These are phyloP conservation scores for Chalcis sispes DNA, from an alignment of 2,888 invertebrate species.

Conservation along the genomic window DNA sequence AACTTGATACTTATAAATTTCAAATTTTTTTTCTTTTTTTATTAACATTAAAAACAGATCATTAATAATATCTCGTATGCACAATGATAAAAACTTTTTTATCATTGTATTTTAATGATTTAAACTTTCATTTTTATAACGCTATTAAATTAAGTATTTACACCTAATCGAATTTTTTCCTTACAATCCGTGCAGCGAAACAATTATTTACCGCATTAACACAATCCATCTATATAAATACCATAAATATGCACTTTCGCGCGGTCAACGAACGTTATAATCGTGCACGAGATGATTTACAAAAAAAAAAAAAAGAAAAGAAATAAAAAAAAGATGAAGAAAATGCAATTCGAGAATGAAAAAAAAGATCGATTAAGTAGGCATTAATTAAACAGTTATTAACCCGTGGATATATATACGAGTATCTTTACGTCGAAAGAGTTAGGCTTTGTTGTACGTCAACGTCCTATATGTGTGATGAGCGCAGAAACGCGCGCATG, in stretches of 20 bases:
- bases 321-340: too few relatives aligned
- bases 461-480: conserved; percentile 74
- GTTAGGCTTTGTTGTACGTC: conserved; percentile 59
- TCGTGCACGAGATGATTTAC: conserved; percentile 34
- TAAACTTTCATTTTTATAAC: neutral
- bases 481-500: conserved; percentile 60
- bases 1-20: too few relatives aligned
- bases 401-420: conserved; percentile 21
- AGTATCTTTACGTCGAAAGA: neutral
- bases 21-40: too few relatives aligned
- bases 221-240: too few relatives aligned
- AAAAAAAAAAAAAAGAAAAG: conserved; percentile 43
- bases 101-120: neutral
- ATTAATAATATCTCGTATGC: too few relatives aligned
- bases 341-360: conserved; percentile 23
- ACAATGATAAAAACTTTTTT: neutral
- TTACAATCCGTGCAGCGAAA: too few relatives aligned
- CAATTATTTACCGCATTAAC: too few relatives aligned
- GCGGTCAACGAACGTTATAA: conserved; percentile 39
- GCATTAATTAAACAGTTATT: conserved; percentile 61
- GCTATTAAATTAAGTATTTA: too few relatives aligned
- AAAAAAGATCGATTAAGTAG: conserved; percentile 18
- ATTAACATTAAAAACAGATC: too few relatives aligned
- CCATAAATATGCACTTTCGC: neutral
- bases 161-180: too few relatives aligned